These are phyloP conservation scores for Melinaea marsaeus DNA, from an alignment of 2,888 invertebrate species.

Conservation along the genomic window DNA sequence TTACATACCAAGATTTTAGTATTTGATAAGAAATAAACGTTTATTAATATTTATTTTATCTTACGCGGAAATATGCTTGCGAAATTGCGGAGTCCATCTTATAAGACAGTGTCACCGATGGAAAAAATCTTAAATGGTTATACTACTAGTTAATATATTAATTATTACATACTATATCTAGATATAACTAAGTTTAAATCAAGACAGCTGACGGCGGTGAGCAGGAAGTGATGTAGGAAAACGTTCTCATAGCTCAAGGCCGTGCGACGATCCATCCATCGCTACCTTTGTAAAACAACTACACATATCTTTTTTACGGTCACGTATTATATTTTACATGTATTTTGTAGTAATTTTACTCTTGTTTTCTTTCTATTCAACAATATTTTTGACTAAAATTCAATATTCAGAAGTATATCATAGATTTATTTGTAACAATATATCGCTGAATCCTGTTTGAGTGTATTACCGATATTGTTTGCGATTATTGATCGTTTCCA, in stretches of 20 bases:
- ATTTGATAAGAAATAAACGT: constrained; percentile 2
- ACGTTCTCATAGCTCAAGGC: constrained; percentile 71
- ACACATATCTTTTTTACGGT: too few relatives aligned
- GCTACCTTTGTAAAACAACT: too few relatives aligned
- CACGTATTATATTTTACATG: too few relatives aligned
- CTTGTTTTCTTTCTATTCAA: too few relatives aligned
- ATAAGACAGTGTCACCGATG: too few relatives aligned
- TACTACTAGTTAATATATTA: too few relatives aligned
- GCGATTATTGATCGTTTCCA: constrained; percentile 8
- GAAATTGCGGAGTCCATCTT: too few relatives aligned
- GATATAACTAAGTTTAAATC: constrained; percentile 32
- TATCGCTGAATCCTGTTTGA: constrained; percentile 8
- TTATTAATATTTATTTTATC: too few relatives aligned
- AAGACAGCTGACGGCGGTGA: constrained; percentile 62
- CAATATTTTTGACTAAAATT: not conserved
- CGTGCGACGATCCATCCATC: constrained; percentile 49
- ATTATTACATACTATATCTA: too few relatives aligned
- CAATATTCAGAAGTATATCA: not conserved
- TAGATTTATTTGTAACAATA: not conserved
- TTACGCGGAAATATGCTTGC: too few relatives aligned
- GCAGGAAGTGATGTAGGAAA: constrained; percentile 75
- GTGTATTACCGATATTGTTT: constrained; percentile 11
- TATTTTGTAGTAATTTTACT: too few relatives aligned
- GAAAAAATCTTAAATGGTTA: too few relatives aligned
- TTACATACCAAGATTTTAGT: not conserved